A percentile compares a stretch with the other conserved stretches of the same genome.
phyloP scores from a whole-genome alignment of 1,140 invertebrate species.

The Megalopta genalis region DNA sequence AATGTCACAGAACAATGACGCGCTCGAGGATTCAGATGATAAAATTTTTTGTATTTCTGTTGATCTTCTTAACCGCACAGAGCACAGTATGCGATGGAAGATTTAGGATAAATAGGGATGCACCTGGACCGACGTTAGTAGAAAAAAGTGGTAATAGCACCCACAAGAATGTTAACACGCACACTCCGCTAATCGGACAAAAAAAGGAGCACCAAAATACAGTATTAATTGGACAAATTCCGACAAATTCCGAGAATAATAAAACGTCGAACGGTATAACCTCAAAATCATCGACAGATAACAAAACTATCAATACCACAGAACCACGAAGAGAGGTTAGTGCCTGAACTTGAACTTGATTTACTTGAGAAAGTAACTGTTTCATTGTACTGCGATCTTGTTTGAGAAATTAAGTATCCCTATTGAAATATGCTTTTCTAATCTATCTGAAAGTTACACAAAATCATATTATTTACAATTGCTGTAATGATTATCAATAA shows the following conservation, averaged over 20 bases:
- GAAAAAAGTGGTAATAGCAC: neutral
- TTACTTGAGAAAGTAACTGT: neutral
- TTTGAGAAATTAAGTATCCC: neutral
- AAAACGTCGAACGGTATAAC: conserved; percentile 55
- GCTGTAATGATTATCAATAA: conserved; percentile 13
- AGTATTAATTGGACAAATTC: neutral
- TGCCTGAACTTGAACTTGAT: neutral
- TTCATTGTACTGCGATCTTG: neutral
- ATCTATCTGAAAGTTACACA: neutral
- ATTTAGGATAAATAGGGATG: conserved; percentile 42
- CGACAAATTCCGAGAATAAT: neutral
- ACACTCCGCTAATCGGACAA: neutral
- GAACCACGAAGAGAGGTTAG: conserved; percentile 45
- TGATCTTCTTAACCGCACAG: conserved; percentile 64
- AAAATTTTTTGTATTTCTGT: conserved; percentile 66
- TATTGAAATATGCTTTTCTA: neutral
- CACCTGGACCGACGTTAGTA: neutral
- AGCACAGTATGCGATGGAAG: conserved; percentile 58
- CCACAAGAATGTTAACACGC: neutral
- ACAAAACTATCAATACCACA: conserved; percentile 43
- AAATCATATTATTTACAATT: neutral
- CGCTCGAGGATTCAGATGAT: conserved; percentile 68
- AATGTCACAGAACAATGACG: conserved; percentile 67
- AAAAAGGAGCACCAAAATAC: conserved; percentile 15
- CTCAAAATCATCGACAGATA: conserved; percentile 43